Conservation (phyloP, 1,140 invertebrate species). For the Sycobia sp. region DNA sequence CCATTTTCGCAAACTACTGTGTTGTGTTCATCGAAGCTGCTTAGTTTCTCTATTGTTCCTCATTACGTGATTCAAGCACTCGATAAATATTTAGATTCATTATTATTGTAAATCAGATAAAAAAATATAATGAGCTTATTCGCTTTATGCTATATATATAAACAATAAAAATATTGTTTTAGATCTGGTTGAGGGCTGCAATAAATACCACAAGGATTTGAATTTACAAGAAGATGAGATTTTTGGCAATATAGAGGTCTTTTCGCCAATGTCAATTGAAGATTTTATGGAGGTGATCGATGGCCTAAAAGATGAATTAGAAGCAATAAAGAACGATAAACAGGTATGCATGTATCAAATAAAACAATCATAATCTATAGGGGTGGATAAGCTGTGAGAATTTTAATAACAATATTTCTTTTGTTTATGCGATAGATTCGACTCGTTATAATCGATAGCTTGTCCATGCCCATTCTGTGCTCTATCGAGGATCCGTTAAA, state of each 20-base stretch:
- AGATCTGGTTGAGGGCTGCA: slow-evolving; percentile 32
- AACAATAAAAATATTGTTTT: slow-evolving; percentile 13
- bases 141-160: too few species aligned
- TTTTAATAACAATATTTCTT: too few species aligned
- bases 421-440: slow-evolving; percentile 31
- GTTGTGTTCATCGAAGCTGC: too few species aligned
- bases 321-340: slow-evolving; percentile 18
- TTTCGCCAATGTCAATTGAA: slow-evolving; percentile 37
- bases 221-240: slow-evolving; percentile 37
- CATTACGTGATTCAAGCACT: too few species aligned
- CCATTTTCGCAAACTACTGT: too few species aligned
- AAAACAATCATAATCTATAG: slow-evolving; percentile 17
- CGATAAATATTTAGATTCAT: too few species aligned
- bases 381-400: too few species aligned
- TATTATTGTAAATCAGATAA: too few species aligned
- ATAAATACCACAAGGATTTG: slow-evolving; percentile 20
- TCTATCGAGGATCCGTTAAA: slow-evolving; percentile 38
- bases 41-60: too few species aligned
- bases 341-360: slow-evolving; percentile 23
- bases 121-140: too few species aligned
- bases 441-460: slow-evolving; percentile 46
- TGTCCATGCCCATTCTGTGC: slow-evolving; percentile 47
- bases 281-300: slow-evolving; percentile 43
- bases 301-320: slow-evolving; percentile 35
- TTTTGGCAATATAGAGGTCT: slow-evolving; percentile 41